These are phyloP conservation scores for Cervus canadensis DNA, from an alignment of 2,113 vertebrate species.

Conservation along the genomic window DNA sequence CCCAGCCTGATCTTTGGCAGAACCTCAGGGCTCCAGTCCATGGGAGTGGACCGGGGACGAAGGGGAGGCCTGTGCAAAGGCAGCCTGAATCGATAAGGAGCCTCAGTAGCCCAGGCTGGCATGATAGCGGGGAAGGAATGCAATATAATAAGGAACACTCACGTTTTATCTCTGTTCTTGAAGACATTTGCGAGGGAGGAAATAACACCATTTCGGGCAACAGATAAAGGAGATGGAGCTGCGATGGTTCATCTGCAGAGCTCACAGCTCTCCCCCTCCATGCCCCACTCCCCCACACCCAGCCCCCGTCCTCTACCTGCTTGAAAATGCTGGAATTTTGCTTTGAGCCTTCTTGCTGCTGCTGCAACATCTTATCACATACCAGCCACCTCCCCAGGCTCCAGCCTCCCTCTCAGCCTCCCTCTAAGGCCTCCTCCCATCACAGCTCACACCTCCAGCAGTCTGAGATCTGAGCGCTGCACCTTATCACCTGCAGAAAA, in stretches of 20 bases:
- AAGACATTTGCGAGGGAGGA: constrained; percentile 81
- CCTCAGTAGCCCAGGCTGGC: constrained; percentile 1
- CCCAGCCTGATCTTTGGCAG: background rate
- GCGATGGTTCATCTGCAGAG: constrained; percentile 46
- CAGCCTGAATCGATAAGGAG: background rate
- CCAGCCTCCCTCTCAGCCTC: background rate
- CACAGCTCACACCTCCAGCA: background rate
- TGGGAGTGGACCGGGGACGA: background rate
- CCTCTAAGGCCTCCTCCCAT: background rate
- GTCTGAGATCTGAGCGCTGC: background rate
- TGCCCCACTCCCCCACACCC: background rate
- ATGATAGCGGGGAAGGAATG: constrained; percentile 45
- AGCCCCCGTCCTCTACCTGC: constrained; percentile 59
- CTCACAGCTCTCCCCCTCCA: background rate
- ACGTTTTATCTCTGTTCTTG: constrained; percentile 79
- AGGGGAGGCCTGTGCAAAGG: background rate
- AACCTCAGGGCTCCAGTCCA: background rate
- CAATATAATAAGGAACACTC: constrained; percentile 76
- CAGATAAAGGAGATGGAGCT: constrained; percentile 67
- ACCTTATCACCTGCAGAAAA: background rate
- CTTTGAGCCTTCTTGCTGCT: background rate
- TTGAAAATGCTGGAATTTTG: constrained; percentile 23
- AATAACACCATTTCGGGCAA: constrained; percentile 74
- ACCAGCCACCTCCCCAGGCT: background rate
- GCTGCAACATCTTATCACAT: background rate